phyloP scores from a whole-genome alignment of 1,140 invertebrate genomes.

The Drosophila repletoides region DNA sequence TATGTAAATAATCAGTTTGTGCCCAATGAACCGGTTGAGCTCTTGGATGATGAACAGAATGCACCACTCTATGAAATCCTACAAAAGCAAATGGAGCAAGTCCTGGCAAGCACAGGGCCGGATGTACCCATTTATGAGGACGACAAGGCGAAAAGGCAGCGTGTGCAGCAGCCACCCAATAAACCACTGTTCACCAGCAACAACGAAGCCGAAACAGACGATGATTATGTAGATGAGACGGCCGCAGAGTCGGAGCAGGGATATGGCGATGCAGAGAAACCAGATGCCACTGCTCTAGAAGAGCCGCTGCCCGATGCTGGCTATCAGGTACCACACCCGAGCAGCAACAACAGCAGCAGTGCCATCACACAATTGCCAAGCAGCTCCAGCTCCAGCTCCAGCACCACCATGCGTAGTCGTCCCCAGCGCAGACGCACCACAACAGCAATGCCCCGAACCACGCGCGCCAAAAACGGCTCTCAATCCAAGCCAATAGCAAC shows the following conservation, averaged over 20 bases:
- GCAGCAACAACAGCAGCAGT: background rate
- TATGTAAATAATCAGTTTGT: conserved; percentile 78
- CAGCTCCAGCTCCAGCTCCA: conserved; percentile 11
- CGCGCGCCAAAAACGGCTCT: conserved; percentile 9
- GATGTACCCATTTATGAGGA: conserved; percentile 61
- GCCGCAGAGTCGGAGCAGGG: conserved; percentile 18
- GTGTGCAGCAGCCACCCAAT: conserved; percentile 40
- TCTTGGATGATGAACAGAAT: conserved; percentile 55
- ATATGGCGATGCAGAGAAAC: conserved; percentile 45
- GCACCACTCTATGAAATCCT: conserved; percentile 70
- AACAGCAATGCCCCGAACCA: conserved; percentile 43
- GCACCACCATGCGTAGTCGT: conserved; percentile 23
- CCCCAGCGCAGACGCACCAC: conserved; percentile 35
- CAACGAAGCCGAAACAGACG: conserved; percentile 37
- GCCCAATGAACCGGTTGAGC: conserved; percentile 49
- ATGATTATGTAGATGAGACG: conserved; percentile 58
- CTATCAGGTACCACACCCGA: conserved; percentile 32
- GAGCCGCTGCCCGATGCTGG: conserved; percentile 20
- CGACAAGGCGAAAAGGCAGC: conserved; percentile 33
- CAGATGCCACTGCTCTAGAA: conserved; percentile 44
- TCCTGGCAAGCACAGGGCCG: conserved; percentile 52
- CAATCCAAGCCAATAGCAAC: conserved; percentile 3
- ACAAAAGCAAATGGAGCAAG: conserved; percentile 77
- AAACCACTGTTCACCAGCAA: conserved; percentile 46
- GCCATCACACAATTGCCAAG: conserved; percentile 5